These are phyloP conservation scores for Zaprionus tsacasi DNA, from an alignment of 1,140 invertebrate genomes.

Conservation along the genomic window DNA sequence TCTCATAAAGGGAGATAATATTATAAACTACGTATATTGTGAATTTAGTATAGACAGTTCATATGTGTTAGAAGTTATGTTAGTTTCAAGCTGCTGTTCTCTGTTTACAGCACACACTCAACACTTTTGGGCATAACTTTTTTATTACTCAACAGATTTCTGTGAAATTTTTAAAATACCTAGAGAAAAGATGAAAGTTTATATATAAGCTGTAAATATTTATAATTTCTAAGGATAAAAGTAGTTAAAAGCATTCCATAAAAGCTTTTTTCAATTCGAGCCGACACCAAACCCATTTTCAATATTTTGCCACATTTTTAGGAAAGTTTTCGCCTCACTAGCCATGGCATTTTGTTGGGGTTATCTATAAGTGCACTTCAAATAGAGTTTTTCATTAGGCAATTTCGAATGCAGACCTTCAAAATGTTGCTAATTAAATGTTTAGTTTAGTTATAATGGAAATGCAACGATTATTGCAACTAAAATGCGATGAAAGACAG, in stretches of 20 bases:
- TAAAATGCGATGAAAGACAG: background rate
- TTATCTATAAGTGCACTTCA: background rate
- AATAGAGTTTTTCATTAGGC: background rate
- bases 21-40: no score
- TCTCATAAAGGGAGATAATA: no score
- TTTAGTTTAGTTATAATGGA: background rate
- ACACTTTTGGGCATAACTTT: background rate
- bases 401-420: background rate
- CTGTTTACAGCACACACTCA: background rate
- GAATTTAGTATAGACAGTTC: no score
- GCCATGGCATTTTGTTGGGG: background rate
- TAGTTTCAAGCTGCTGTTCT: background rate
- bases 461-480: background rate
- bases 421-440: conserved; percentile 20
- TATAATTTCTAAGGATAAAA: no score
- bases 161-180: background rate
- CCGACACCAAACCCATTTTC: no score
- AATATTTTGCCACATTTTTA: background rate
- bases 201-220: background rate
- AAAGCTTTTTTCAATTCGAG: no score
- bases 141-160: background rate
- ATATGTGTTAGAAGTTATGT: background rate
- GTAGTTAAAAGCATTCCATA: no score
- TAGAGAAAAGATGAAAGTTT: background rate
- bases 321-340: background rate